These are phyloP conservation scores for Riparia riparia DNA, from an alignment of 2,113 vertebrate genomes.

Conservation along the genomic window DNA sequence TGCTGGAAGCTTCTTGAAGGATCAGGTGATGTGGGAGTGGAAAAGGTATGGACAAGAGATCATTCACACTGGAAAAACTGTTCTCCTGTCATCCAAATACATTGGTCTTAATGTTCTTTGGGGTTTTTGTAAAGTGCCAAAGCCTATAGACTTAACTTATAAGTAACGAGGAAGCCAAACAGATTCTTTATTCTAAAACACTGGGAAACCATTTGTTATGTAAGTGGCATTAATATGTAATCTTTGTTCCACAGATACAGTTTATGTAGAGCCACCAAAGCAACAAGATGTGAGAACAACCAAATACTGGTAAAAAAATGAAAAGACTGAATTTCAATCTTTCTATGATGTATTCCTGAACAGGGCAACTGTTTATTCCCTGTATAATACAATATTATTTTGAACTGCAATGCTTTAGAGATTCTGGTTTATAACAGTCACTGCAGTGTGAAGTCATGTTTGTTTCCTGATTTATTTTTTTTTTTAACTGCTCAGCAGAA, in stretches of 20 bases:
- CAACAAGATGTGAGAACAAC: conserved; percentile 80
- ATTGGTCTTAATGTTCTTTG: neutral
- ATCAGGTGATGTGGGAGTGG: neutral
- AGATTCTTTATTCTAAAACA: neutral
- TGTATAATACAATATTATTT: conserved; percentile 59
- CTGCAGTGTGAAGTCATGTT: conserved; percentile 61
- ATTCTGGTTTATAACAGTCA: conserved; percentile 74
- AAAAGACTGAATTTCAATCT: conserved; percentile 50
- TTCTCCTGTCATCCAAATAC: neutral
- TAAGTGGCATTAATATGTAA: neutral
- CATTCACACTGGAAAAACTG: neutral
- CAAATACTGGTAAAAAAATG: conserved; percentile 77
- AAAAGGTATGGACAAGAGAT: neutral
- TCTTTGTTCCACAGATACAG: conserved; percentile 86
- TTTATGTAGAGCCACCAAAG: conserved; percentile 88
- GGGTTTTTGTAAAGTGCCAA: neutral
- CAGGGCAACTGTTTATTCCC: conserved; percentile 63
- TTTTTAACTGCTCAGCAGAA: conserved; percentile 10
- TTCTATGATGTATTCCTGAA: conserved; percentile 43
- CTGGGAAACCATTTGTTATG: neutral
- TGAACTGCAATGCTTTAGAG: conserved; percentile 65
- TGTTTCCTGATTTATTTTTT: neutral
- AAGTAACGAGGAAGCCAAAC: neutral
- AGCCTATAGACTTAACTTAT: neutral
- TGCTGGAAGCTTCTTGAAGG: neutral